Percentiles rank a stretch among this genome's conserved stretches.
Conservation (phyloP, 1,140 invertebrate species). For the Oedothorax gibbosus region DNA sequence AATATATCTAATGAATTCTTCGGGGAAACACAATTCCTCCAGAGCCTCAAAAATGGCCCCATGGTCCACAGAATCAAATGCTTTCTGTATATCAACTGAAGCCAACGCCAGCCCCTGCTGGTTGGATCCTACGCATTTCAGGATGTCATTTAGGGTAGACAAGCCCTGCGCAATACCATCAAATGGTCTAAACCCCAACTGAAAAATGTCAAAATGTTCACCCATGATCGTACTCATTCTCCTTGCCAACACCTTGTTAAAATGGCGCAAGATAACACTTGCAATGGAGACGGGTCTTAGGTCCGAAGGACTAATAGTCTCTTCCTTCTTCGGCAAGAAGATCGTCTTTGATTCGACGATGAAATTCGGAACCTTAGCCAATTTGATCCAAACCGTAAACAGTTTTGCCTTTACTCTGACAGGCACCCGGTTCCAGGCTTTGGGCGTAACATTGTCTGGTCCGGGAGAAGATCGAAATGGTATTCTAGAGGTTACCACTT, state of each 20-base stretch:
- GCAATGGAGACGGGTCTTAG: neutral
- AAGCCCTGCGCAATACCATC: no score
- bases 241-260: neutral
- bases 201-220: no score
- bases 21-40: no score
- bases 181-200: no score
- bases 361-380: neutral
- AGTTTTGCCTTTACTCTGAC: neutral
- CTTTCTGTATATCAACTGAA: no score
- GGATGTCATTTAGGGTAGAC: no score
- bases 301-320: neutral
- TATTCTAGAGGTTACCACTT: neutral
- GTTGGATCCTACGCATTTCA: no score
- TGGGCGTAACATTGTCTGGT: neutral
- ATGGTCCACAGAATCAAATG: no score
- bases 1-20: no score
- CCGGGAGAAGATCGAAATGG: neutral
- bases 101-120: no score
- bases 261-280: neutral
- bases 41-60: no score
- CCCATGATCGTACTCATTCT: no score
- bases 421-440: neutral
- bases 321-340: neutral
- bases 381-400: neutral
- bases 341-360: neutral